These are phyloP conservation scores for Cotesia chilonis DNA, from an alignment of 1,140 invertebrate species.

Conservation along the genomic window DNA sequence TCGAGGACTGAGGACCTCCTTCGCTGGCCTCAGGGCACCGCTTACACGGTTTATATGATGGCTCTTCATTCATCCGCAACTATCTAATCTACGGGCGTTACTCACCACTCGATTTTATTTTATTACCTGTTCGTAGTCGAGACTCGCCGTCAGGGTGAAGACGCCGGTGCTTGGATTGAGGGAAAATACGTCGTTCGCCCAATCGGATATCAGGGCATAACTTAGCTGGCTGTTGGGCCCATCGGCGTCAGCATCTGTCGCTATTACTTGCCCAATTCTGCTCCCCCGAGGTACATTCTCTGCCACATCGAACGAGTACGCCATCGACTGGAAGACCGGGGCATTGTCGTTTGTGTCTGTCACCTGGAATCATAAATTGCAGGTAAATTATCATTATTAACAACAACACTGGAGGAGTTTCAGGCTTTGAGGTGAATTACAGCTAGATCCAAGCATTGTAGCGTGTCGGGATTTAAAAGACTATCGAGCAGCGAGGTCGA, in stretches of 20 bases:
- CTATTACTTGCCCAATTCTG: conserved; percentile 82
- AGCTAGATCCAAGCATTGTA: no score
- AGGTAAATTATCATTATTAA: no score
- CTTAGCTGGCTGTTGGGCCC: conserved; percentile 88
- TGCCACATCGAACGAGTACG: conserved; percentile 89
- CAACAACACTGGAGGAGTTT: no score
- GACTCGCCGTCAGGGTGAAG: conserved; percentile 85
- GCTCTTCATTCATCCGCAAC: conserved; percentile 20
- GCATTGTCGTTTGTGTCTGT: conserved; percentile 94
- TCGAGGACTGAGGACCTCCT: neutral
- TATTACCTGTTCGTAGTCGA: conserved; percentile 93
- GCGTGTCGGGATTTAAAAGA: neutral
- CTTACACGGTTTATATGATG: neutral
- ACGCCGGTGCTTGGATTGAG: conserved; percentile 89
- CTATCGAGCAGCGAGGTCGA: neutral
- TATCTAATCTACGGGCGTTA: conserved; percentile 20
- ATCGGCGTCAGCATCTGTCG: conserved; percentile 82
- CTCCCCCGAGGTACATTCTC: conserved; percentile 85
- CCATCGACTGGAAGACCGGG: conserved; percentile 83
- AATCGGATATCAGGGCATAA: conserved; percentile 89
- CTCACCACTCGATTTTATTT: conserved; percentile 16
- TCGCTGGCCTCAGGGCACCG: neutral
- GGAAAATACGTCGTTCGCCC: conserved; percentile 93
- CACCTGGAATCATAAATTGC: conserved; percentile 71
- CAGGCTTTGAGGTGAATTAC: no score